Evolutionary conservation across 2,797 vertebrate species (phyloP).

Genomic region (Clarias platycephalus): DNA sequence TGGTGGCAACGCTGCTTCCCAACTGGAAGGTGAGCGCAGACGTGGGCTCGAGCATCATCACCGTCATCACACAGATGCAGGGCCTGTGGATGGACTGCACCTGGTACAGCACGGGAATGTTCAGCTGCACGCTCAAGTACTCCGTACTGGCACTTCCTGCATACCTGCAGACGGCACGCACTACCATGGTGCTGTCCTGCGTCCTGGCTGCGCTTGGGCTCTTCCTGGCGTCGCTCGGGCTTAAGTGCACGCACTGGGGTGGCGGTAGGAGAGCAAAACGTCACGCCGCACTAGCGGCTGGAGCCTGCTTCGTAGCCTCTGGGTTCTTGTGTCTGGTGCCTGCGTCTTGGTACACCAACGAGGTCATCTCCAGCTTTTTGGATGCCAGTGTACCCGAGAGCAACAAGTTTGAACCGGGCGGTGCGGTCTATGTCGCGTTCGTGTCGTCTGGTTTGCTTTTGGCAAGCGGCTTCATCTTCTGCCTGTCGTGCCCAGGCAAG

Average conservation of each 20-base stretch:
- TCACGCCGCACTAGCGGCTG: constrained; percentile 73
- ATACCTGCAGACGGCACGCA: constrained; percentile 79
- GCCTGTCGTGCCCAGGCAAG: constrained; percentile 71
- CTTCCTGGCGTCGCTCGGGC: constrained; percentile 75
- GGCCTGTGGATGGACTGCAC: constrained; percentile 89
- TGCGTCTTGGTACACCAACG: constrained; percentile 80
- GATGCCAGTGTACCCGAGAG: constrained; percentile 75
- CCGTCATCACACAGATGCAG: constrained; percentile 77
- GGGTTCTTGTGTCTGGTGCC: constrained; percentile 76
- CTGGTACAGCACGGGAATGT: constrained; percentile 85
- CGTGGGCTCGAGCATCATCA: constrained; percentile 77
- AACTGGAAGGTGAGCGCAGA: constrained; percentile 82
- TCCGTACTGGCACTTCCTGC: constrained; percentile 76
- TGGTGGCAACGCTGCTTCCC: constrained; percentile 78
- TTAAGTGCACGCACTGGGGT: constrained; percentile 80
- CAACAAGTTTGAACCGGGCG: constrained; percentile 80
- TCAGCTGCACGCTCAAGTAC: constrained; percentile 81
- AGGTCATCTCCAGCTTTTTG: constrained; percentile 77
- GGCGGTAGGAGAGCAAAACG: constrained; percentile 72
- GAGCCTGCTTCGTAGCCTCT: constrained; percentile 75
- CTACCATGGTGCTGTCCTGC: constrained; percentile 82
- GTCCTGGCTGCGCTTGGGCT: constrained; percentile 76
- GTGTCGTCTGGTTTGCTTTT: constrained; percentile 76
- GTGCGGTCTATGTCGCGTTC: constrained; percentile 79
- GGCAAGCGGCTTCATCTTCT: constrained; percentile 76